These are phyloP conservation scores for Drosophila orena DNA, from an alignment of 1,140 invertebrate genomes.

Conservation along the genomic window DNA sequence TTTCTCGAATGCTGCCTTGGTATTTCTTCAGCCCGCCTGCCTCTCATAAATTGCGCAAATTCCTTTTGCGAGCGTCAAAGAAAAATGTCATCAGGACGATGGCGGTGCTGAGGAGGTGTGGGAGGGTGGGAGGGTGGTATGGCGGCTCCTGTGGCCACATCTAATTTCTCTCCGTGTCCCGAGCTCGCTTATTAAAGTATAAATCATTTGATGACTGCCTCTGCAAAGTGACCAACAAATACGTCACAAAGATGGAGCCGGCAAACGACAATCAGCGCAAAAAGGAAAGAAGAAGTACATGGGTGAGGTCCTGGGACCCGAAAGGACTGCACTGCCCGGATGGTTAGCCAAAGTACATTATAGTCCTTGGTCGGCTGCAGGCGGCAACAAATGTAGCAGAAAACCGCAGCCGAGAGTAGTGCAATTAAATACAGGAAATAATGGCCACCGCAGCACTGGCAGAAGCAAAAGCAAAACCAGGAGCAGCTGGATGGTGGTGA, in stretches of 20 bases:
- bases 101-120: background rate
- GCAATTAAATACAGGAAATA: constrained; percentile 83
- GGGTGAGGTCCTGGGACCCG: constrained; percentile 11
- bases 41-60: constrained; percentile 79
- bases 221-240: constrained; percentile 52
- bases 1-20: constrained; percentile 67
- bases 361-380: constrained; percentile 63
- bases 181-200: constrained; percentile 77
- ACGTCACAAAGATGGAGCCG: constrained; percentile 47
- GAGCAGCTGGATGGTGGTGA: constrained; percentile 1
- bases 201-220: constrained; percentile 64
- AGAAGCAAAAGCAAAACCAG: constrained; percentile 3
- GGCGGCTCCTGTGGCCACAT: constrained; percentile 31
- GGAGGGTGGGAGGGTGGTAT: too few relatives aligned
- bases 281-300: constrained; percentile 6
- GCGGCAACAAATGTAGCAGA: constrained; percentile 81
- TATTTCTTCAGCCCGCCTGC: constrained; percentile 50
- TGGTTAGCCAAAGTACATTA: constrained; percentile 74
- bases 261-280: constrained; percentile 32
- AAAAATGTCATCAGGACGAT: constrained; percentile 42
- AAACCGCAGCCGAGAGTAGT: constrained; percentile 80
- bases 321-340: constrained; percentile 22
- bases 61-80: constrained; percentile 69
- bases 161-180: constrained; percentile 76
- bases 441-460: constrained; percentile 71